Percentiles rank a stretch among this genome's conserved stretches.
phyloP scores from a whole-genome alignment of 2,888 invertebrate species.

The Xylota sylvarum region DNA sequence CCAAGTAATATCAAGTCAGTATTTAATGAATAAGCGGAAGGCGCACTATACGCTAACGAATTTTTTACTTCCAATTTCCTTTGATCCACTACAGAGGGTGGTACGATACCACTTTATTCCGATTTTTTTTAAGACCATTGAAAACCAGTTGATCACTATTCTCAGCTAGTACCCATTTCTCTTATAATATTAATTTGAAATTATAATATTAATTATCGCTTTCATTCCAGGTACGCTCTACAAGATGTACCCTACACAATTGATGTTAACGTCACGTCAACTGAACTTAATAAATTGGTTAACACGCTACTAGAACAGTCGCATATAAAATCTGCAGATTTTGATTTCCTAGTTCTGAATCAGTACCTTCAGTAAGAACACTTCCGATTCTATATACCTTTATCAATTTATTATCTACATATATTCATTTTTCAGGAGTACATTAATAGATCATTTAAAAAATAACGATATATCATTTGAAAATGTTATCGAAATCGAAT shows the following conservation, averaged over 20 bases:
- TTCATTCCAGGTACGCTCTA: conserved; percentile 90
- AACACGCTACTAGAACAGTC: conserved; percentile 88
- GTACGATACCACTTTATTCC: too few species aligned
- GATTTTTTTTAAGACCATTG: too few species aligned
- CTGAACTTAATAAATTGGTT: conserved; percentile 91
- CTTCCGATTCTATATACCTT: background rate
- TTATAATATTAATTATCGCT: background rate
- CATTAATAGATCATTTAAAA: conserved; percentile 88
- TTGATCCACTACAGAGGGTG: too few species aligned
- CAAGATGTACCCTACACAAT: conserved; percentile 94
- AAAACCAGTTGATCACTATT: too few species aligned
- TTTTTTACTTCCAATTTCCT: too few species aligned
- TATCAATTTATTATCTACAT: background rate
- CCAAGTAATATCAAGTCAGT: too few species aligned
- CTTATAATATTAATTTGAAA: background rate
- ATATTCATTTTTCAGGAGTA: conserved; percentile 10
- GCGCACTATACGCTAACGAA: too few species aligned
- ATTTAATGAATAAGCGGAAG: too few species aligned
- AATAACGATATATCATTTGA: conserved; percentile 92
- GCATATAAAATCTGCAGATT: conserved; percentile 86
- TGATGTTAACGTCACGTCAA: conserved; percentile 88
- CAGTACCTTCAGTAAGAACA: conserved; percentile 90
- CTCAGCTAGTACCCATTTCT: too few species aligned
- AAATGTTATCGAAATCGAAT: conserved; percentile 94
- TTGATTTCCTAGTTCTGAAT: conserved; percentile 95